Evolutionary conservation across 2,113 vertebrate genomes (phyloP).

Genomic region (Synchiropus splendidus): DNA sequence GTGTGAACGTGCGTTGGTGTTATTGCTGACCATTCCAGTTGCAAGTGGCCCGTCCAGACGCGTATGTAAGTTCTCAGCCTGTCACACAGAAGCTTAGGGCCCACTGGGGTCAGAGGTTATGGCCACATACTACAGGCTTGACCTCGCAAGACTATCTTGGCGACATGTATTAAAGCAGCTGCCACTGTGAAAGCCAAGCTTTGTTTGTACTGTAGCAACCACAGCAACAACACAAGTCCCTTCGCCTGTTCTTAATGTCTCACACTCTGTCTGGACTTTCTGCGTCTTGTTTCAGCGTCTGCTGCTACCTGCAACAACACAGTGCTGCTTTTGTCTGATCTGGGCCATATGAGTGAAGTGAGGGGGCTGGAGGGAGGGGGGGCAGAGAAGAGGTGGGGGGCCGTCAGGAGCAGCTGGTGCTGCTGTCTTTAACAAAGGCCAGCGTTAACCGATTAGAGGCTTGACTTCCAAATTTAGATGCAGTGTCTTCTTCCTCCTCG

Average conservation of each 20-base stretch:
- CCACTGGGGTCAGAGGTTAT: too few species aligned
- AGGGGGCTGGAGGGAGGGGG: background rate
- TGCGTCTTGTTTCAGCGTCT: background rate
- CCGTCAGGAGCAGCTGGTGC: constrained; percentile 29
- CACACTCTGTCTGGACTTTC: background rate
- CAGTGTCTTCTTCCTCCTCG: constrained; percentile 1
- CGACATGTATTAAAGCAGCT: too few species aligned
- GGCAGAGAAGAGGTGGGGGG: background rate
- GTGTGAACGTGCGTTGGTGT: too few species aligned
- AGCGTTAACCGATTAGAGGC: constrained; percentile 43
- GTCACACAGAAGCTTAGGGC: too few species aligned
- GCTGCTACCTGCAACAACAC: background rate
- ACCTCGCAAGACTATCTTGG: too few species aligned
- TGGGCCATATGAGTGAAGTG: constrained; percentile 1
- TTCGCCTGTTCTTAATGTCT: background rate
- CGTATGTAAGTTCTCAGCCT: too few species aligned
- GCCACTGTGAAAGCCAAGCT: too few species aligned
- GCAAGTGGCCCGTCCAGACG: too few species aligned
- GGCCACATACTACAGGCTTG: too few species aligned
- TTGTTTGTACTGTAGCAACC: too few species aligned
- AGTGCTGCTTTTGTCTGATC: constrained; percentile 1
- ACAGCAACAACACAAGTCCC: too few species aligned
- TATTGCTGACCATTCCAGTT: too few species aligned
- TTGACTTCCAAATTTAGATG: constrained; percentile 47
- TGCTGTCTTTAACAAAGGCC: constrained; percentile 16